Evolutionary conservation across 2,888 invertebrate species (phyloP).

Genomic region (Trachelus troglodyta): DNA sequence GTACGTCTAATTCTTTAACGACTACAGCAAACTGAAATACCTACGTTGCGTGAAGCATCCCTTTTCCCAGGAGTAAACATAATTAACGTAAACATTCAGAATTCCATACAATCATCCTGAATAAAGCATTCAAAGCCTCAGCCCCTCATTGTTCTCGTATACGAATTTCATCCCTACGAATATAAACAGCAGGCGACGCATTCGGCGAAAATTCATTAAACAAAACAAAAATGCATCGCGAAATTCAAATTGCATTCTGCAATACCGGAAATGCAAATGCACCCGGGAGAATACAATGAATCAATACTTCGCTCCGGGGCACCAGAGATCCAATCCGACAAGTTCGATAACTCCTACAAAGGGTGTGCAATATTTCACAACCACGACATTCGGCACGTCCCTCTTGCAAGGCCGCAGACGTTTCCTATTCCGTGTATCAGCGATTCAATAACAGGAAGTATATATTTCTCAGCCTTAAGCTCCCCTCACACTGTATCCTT

Average conservation of each 20-base stretch:
- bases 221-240: background rate
- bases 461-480: background rate
- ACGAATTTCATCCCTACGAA: background rate
- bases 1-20: background rate
- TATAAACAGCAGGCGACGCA: background rate
- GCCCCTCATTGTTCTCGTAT: background rate
- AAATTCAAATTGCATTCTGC: background rate
- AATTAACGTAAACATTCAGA: background rate
- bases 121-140: background rate
- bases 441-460: background rate
- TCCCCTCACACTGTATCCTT: background rate
- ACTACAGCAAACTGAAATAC: background rate
- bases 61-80: background rate
- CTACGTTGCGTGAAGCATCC: background rate
- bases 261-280: background rate
- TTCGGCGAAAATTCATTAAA: background rate
- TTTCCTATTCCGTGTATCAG: background rate
- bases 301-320: background rate
- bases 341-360: background rate
- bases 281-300: background rate
- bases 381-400: background rate
- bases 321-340: background rate
- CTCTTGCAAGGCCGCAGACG: background rate
- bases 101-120: background rate
- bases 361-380: background rate